Evolutionary conservation across 2,113 vertebrate genomes (phyloP).

Genomic region (Lepus europaeus): DNA sequence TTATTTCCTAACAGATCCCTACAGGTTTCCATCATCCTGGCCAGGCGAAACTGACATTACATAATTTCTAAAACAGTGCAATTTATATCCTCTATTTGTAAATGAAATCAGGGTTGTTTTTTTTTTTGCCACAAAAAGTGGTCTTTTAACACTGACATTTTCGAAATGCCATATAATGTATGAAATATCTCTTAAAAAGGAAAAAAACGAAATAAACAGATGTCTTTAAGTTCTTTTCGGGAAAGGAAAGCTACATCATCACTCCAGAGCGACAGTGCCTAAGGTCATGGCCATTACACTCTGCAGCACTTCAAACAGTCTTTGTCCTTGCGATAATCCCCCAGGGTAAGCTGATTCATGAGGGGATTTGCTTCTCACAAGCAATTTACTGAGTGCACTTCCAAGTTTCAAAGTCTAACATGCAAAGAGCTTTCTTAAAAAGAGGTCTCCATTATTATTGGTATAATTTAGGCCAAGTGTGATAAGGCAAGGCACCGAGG

Average conservation of each 20-base stretch:
- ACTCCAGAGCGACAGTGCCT: not conserved
- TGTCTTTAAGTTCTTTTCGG: slow-evolving; percentile 14
- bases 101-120: not conserved
- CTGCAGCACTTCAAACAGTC: slow-evolving; percentile 30
- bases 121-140: slow-evolving; percentile 30
- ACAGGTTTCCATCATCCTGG: not conserved
- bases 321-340: slow-evolving; percentile 58
- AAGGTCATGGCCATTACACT: slow-evolving; percentile 48
- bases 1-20: too few species aligned
- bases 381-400: slow-evolving; percentile 20
- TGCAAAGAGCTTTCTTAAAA: slow-evolving; percentile 39
- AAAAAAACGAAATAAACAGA: slow-evolving; percentile 27
- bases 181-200: slow-evolving; percentile 46
- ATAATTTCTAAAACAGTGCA: not conserved
- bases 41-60: not conserved
- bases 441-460: slow-evolving; percentile 4
- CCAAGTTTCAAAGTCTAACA: slow-evolving; percentile 56
- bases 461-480: not conserved
- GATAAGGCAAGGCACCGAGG: not conserved
- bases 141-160: slow-evolving; percentile 30
- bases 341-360: slow-evolving; percentile 46
- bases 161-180: slow-evolving; percentile 35
- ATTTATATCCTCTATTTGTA: not conserved
- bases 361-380: slow-evolving; percentile 54
- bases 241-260: not conserved